Evolutionary conservation across 2,888 invertebrate species (phyloP), one percentile per base, ranked within the genome.

Genomic region (Acrocyrtus sp.): DNA sequence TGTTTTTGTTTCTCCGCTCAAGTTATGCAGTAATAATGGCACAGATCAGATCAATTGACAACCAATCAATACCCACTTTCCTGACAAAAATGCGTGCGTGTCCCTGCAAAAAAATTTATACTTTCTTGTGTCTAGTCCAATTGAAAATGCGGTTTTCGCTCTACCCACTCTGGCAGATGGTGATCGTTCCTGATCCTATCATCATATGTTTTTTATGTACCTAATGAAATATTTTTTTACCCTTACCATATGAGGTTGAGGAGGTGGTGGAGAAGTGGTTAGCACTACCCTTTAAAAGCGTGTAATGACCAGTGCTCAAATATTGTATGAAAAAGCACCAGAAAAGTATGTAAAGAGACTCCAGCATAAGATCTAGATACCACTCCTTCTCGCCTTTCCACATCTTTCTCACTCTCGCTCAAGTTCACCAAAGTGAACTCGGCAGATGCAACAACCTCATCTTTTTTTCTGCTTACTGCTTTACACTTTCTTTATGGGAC

Each of bases 31-130:
- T n/a, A n/a, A n/a, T n/a, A n/a, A n/a, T n/a, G n/a, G n/a, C n/a
- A n/a, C n/a, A n/a, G n/a, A n/a, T n/a, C n/a, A 27, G 53, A 53
- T 22, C 41, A 56, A 56, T 56, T 56, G 56, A 56, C 39, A 56
- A 34, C 39, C 56, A 56, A 22, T 56, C 22, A 41, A 56, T 39
- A 41, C 56, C 19, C 41, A 56, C 34, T 15, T 17, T 5, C 17
- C 29, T 24, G 24, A 22, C 12, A 34, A 54, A 19, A 21, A 29
- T 41, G 39, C 29, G 15, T 53, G 15, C n/a, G 12, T 17, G 10
- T 51, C 26, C 12, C 26, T 26, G 15, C 27, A 48, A 39, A n/a
- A n/a, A n/a, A n/a, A n/a, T n/a, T n/a, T n/a, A n/a, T n/a, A n/a
- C n/a, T n/a, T n/a, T n/a, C n/a, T n/a, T n/a, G n/a, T n/a, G n/a